Base-by-base conservation (phyloP, 2,113 vertebrate species). In the Lophochroa leadbeateri region DNA sequence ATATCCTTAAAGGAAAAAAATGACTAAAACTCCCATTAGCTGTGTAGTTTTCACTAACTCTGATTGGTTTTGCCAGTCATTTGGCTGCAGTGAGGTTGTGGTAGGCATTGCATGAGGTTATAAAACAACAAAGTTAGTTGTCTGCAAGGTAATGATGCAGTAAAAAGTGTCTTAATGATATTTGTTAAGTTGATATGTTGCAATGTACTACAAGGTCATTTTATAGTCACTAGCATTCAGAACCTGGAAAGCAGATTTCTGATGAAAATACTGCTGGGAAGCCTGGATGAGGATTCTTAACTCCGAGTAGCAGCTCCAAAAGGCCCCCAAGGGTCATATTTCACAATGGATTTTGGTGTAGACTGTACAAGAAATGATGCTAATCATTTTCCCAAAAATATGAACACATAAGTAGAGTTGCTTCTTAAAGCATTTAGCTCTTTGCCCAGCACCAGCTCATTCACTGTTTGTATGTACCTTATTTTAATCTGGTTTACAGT, bases 21-120 rank as follows among this genome's bases (percentile, higher is more conserved):
- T 2, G 1, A 19, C 28, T 43, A 16, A 29, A 60, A 43, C 27
- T 77, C 49, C 3, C 7, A 43, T 27, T 49, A 82, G 25, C 27
- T 50, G 13, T 79, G 28, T 13, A 25, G 12, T 58, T 91, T 67
- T 47, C 19, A 37, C 43, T 50, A 61, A 61, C 28, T n/a, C 33
- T 4, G 13, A 1, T 61, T 17, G 1, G 0, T 55, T 60, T 46
- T 67, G 46, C 15, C 50, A 35, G 44, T 10, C 5, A 6, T 28
- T 78, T 37, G 57, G 37, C 24, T 69, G 31, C 35, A 58, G 18
- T 35, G 39, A 55, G 35, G 6, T 58, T 52, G 70, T 58, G 9
- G 17, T 33, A 43, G 57, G 12, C 50, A 24, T 47, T 41, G 7
- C 35, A 31, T 35, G 21, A 70, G 35, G 55, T 44, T 69, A 75